Conservation (phyloP, 1,140 invertebrate genomes). For the Melitaea cinxia region DNA sequence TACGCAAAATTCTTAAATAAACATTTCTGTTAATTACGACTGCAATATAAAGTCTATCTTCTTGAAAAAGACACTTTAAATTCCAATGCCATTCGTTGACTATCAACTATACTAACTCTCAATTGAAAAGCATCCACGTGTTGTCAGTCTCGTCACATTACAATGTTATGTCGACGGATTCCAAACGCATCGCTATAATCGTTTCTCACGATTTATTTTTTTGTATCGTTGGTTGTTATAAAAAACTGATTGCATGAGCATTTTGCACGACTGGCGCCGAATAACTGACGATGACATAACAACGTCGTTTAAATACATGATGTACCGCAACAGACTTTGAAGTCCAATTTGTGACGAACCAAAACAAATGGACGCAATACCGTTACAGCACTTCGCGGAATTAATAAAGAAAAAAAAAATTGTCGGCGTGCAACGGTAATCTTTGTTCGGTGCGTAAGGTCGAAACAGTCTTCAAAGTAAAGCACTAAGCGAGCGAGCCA, state of each 20-base stretch:
- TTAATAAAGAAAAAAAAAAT: constrained; percentile 67
- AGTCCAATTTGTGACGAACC: constrained; percentile 55
- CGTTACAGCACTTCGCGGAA: constrained; percentile 77
- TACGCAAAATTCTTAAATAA: neutral
- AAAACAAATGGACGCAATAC: constrained; percentile 76
- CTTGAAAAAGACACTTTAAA: neutral
- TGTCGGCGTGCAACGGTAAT: constrained; percentile 69
- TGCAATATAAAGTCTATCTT: neutral
- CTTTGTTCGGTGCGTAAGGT: constrained; percentile 59
- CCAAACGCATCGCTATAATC: constrained; percentile 44
- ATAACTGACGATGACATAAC: constrained; percentile 23
- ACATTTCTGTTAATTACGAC: neutral
- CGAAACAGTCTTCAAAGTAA: constrained; percentile 41
- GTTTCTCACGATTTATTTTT: constrained; percentile 55
- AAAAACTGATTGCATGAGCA: constrained; percentile 13
- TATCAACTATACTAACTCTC: neutral
- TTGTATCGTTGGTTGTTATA: constrained; percentile 23
- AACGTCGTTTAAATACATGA: constrained; percentile 1
- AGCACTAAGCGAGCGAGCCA: constrained; percentile 39
- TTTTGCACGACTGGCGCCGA: constrained; percentile 28
- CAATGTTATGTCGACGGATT: constrained; percentile 51
- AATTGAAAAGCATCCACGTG: constrained; percentile 24
- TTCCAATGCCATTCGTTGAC: neutral
- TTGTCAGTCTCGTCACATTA: constrained; percentile 45
- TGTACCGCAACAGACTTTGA: constrained; percentile 28